Base-by-base conservation (phyloP, 2,888 invertebrate genomes). In the Minunthozetes semirufus region DNA sequence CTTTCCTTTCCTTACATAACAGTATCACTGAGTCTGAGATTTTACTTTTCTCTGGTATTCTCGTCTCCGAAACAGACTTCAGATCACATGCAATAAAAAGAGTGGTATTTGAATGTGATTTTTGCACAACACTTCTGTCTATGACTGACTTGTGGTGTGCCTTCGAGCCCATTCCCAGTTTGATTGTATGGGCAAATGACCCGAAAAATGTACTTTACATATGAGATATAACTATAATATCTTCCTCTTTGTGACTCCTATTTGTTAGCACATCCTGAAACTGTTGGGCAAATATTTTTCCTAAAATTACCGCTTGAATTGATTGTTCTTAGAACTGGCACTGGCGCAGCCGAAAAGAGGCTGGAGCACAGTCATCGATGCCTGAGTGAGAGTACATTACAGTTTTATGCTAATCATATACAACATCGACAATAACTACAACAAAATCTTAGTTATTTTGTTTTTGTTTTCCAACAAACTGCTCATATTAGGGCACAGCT, bases 371-470 rank as follows among this genome's bases (percentile, higher is more conserved):
- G 61, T 1, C 29, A 61, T 22, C 22, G 9, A n/a, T 53, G 22
- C 19, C 22, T n/a, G 68, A 68, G 42, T 42, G 46, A 42, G 15
- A 38, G 68, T 22, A 22, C 68, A 22, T 15, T 68, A 68, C 68
- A 68, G 42, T 68, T 22, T 68, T 63, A 68, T 68, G 68, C 9
- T 68, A 68, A 68, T 68, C 42, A 68, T 15, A 29, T 68, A 46
- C n/a, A 33, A 13, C 25, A 38, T n/a, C 15, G n/a, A 42, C 42
- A 8, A 63, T 46, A 42, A 68, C 42, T 68, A 68, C 22, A 61
- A n/a, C 61, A 61, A 61, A 61, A 29, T 33, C 5, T 15, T 6
- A 27, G 33, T 22, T 15, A 61, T 29, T 61, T 61, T 19, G 53
- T 53, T 61, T 3, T 59, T 50, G 50, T 50, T 50, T 19, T 50